Base-by-base conservation (phyloP, 1,140 invertebrate species). In the Streblospio benedicti region DNA sequence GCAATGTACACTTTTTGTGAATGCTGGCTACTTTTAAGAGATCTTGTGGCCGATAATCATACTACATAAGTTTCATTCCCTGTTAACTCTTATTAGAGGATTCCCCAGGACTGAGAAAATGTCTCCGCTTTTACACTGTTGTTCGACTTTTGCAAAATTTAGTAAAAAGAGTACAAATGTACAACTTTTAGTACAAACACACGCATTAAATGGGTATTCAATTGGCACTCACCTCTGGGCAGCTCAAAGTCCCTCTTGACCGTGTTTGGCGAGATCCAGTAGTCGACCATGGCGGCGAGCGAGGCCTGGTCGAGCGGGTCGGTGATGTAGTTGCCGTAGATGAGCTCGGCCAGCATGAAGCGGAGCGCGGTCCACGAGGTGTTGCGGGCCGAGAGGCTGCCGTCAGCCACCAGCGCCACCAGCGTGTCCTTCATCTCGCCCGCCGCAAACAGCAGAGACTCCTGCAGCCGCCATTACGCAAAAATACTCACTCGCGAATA, bases 221-320 rank as follows among this genome's bases (percentile, higher is more conserved):
- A n/a, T n/a, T 41, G n/a, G n/a, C 25, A 67, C 72, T 70, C 68
- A 76, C 74, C 67, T 69, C 68, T 69, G 23, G 68, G 66, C 5
- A 74, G 67, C 64, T 77, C 75, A 69, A 77, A 77, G 38, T 77
- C 74, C 57, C 73, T 76, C 59, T 77, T 73, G 57, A 74, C 59
- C 58, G 71, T 68, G 33, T 61, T 70, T 28, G 75, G 70, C 27
- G 74, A 74, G 2, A 76, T 61, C 73, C 75, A 77, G 65, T 73
- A 76, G 60, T 78, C 76, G 25, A 76, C 71, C 61, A 78, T 71
- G 30, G 73, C 71, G 64, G 65, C 68, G 1, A 77, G 60, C 56
- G 67, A 70, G 44, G 68, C 66, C 64, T 73, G 71, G 60, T 77
- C 75, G 63, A 67, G 68, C 1, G 55, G 54, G 56, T 76, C 72